Percentiles rank a stretch among this genome's conserved stretches.
Conservation (phyloP, 2,113 vertebrate genomes). For the Pteruthius melanotis region DNA sequence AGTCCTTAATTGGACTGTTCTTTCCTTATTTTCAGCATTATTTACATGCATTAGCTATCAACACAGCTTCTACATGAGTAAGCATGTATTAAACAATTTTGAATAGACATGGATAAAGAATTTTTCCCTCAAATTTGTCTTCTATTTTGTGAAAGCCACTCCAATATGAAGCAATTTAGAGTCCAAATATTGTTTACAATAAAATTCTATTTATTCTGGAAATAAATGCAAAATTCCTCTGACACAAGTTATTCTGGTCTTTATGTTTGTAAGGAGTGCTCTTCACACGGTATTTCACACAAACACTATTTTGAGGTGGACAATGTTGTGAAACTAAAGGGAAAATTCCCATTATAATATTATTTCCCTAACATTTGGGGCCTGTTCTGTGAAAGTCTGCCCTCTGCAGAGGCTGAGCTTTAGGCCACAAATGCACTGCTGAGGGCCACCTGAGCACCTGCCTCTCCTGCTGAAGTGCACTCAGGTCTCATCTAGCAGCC, state of each 20-base stretch:
- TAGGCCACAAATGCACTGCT: background rate
- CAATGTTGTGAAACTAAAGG: background rate
- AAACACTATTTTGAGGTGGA: background rate
- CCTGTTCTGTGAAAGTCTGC: background rate
- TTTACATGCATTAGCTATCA: background rate
- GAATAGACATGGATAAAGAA: background rate
- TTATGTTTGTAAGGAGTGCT: background rate
- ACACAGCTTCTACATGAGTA: background rate
- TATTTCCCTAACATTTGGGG: background rate
- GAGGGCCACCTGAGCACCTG: background rate
- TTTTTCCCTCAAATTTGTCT: background rate
- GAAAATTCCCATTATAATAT: background rate
- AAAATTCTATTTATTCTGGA: background rate
- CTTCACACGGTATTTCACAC: rapidly evolving
- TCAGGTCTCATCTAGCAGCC: background rate
- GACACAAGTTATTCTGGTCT: background rate
- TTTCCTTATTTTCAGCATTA: background rate
- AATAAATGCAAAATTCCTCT: background rate
- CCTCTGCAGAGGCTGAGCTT: background rate
- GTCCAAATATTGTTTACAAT: background rate
- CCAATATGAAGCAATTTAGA: background rate
- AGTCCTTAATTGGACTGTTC: background rate
- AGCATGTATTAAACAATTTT: background rate
- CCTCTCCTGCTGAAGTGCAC: background rate
- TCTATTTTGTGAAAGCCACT: background rate